Percentiles rank a stretch among this genome's conserved stretches.
Conservation (phyloP, 2,888 invertebrate species). For the Sphaerophoria taeniata region DNA sequence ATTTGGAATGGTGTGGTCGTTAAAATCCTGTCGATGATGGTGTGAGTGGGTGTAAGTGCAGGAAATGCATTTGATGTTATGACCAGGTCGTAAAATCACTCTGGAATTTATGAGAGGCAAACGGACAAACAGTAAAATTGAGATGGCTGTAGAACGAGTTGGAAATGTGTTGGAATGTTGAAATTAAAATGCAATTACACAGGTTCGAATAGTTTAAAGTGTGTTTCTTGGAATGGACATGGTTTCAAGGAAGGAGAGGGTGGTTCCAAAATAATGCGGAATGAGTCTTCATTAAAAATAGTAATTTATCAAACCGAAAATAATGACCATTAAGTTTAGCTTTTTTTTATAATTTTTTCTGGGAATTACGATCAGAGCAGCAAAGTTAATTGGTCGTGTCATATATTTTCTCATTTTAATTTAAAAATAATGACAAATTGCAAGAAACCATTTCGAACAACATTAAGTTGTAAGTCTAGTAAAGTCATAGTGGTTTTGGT, state of each 20-base stretch:
- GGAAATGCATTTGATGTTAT: conserved; percentile 44
- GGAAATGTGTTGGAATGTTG: neutral
- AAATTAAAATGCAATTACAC: conserved; percentile 8
- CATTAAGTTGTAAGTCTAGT: too few species aligned
- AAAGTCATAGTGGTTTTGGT: too few species aligned
- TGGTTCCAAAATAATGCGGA: neutral
- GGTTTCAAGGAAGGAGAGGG: neutral
- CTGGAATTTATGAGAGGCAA: conserved; percentile 50
- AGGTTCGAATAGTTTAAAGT: conserved; percentile 8
- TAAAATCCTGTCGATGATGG: conserved; percentile 1
- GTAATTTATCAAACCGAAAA: conserved; percentile 7
- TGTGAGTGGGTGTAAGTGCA: neutral
- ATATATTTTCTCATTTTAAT: neutral
- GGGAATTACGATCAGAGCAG: neutral
- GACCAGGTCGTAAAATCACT: conserved; percentile 45
- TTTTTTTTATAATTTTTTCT: neutral
- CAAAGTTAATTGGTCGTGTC: neutral
- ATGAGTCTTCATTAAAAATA: conserved; percentile 20
- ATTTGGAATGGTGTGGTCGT: neutral
- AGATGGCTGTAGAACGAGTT: conserved; percentile 10
- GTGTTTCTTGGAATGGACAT: neutral
- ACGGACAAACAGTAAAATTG: conserved; percentile 25
- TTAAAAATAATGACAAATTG: neutral
- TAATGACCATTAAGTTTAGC: neutral
- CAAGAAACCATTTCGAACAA: neutral